A percentile compares a stretch with the other conserved stretches of the same genome.
Evolutionary conservation across 2,888 invertebrate genomes (phyloP).

Genomic region (Stomorhina lunata): DNA sequence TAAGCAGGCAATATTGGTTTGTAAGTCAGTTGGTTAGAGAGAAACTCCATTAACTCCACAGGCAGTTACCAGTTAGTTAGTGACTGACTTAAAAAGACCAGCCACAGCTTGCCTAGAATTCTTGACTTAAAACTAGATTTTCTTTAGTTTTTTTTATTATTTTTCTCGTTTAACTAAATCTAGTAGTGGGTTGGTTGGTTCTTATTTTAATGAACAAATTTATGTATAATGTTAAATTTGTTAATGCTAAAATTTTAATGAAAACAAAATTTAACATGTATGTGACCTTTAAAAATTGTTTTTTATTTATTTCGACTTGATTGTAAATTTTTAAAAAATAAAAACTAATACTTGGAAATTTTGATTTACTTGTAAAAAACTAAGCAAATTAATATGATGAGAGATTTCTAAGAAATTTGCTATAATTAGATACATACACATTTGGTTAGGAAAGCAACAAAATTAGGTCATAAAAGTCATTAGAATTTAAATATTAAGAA

Average conservation of each 20-base stretch:
- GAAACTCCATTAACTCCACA: not conserved
- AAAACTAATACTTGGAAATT: too few relatives aligned
- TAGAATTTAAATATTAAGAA: not conserved
- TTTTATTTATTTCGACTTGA: not conserved
- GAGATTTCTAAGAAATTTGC: not conserved
- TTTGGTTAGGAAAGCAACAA: too few relatives aligned
- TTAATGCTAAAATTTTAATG: not conserved
- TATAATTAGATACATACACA: too few relatives aligned
- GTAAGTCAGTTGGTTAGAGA: constrained; percentile 65
- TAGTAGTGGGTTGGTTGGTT: not conserved
- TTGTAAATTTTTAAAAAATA: not conserved
- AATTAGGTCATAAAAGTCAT: constrained; percentile 13
- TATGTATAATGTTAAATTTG: not conserved
- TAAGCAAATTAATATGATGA: not conserved
- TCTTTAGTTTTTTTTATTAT: too few relatives aligned
- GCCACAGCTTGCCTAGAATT: too few relatives aligned
- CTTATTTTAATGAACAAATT: not conserved
- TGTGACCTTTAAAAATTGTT: constrained; percentile 5
- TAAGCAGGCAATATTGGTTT: constrained; percentile 52
- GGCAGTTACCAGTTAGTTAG: not conserved
- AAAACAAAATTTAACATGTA: not conserved
- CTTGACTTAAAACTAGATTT: too few relatives aligned
- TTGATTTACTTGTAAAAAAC: too few relatives aligned
- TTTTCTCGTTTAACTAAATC: not conserved
- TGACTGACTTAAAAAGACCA: not conserved